Conservation (phyloP, 2,113 vertebrate species). For the Corydoras maculifer region DNA sequence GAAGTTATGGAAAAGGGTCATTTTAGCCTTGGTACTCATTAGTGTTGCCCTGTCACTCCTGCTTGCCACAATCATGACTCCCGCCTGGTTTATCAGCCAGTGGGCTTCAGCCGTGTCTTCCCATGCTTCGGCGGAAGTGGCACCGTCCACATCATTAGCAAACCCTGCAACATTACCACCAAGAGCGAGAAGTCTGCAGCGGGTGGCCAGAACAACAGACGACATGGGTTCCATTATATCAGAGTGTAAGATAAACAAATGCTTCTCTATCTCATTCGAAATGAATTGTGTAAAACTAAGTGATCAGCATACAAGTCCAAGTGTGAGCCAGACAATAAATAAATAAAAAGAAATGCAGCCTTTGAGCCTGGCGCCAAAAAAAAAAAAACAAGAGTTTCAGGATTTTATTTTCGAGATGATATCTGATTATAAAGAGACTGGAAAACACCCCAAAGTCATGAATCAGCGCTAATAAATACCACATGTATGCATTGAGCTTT, state of each 20-base stretch:
- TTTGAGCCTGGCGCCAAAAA: background rate
- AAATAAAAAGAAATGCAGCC: background rate
- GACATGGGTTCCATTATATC: slow-evolving; percentile 61
- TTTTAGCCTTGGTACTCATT: slow-evolving; percentile 80
- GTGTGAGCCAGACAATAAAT: background rate
- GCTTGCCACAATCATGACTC: slow-evolving; percentile 70
- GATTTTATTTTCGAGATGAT: slow-evolving; percentile 3
- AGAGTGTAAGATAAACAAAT: slow-evolving; percentile 63
- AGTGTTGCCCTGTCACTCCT: slow-evolving; percentile 74
- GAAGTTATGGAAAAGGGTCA: slow-evolving; percentile 91
- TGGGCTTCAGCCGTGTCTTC: slow-evolving; percentile 30
- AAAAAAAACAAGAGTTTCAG: slow-evolving; percentile 1
- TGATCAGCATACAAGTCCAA: slow-evolving; percentile 25
- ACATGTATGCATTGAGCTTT: background rate
- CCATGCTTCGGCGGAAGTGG: slow-evolving; percentile 30
- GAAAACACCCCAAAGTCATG: background rate
- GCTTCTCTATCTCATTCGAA: slow-evolving; percentile 28
- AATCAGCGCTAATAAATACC: background rate
- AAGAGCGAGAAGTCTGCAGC: slow-evolving; percentile 42
- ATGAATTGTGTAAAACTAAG: slow-evolving; percentile 34
- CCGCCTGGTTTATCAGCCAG: slow-evolving; percentile 44
- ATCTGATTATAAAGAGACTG: background rate
- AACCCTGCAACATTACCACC: slow-evolving; percentile 1
- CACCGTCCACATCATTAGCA: slow-evolving; percentile 38
- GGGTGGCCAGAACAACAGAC: slow-evolving; percentile 53